Conservation (phyloP, 2,888 invertebrate species). For the Conops quadrifasciatus region DNA sequence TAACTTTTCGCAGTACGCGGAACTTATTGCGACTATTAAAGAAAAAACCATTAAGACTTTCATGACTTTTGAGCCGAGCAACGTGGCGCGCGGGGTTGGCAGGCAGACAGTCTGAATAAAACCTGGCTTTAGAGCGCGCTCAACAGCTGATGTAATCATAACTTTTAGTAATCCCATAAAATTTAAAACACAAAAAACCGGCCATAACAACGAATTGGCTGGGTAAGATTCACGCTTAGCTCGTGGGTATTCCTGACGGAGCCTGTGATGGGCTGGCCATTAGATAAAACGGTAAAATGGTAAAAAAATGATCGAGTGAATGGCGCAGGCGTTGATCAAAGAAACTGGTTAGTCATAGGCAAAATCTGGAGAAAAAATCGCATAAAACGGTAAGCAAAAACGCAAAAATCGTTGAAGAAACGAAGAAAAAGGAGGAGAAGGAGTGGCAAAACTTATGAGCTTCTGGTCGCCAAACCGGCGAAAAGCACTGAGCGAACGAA, state of each 20-base stretch:
- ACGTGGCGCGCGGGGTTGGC: not conserved
- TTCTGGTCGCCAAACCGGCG: not conserved
- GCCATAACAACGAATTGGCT: not conserved
- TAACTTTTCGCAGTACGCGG: constrained; percentile 17
- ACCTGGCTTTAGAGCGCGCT: not conserved
- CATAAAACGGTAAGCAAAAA: too few species aligned
- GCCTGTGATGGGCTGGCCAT: not conserved
- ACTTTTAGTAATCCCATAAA: constrained; percentile 11
- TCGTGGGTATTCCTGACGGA: too few species aligned
- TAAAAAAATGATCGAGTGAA: not conserved
- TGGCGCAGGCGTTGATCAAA: too few species aligned
- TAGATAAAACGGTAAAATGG: not conserved
- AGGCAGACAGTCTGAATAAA: not conserved
- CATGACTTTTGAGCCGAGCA: constrained; percentile 8
- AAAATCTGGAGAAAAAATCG: too few species aligned
- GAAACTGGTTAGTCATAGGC: too few species aligned
- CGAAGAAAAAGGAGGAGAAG: not conserved
- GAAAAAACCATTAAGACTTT: constrained; percentile 17
- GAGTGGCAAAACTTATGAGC: not conserved
- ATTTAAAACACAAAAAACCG: not conserved
- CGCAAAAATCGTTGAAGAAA: not conserved
- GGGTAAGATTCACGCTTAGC: too few species aligned
- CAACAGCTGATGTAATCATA: constrained; percentile 19
- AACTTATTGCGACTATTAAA: constrained; percentile 8
- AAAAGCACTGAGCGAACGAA: not conserved